Percentiles rank a stretch among this genome's conserved stretches.
phyloP scores from a whole-genome alignment of 2,888 invertebrate species.

The Sepioteuthis lessoniana region DNA sequence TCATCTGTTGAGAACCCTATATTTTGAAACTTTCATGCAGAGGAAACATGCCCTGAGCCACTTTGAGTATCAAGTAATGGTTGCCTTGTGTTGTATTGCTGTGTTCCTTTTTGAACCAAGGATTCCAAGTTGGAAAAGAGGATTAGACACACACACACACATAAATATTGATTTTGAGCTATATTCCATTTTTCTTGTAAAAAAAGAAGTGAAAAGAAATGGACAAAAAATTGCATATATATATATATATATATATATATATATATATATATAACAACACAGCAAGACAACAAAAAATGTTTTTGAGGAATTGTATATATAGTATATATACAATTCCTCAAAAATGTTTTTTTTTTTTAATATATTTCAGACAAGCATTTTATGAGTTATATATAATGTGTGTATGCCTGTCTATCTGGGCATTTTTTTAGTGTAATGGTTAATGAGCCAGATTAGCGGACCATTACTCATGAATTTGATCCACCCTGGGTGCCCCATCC shows the following conservation, averaged over 20 bases:
- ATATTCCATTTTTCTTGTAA: background rate
- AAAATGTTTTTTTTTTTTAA: no score
- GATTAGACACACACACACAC: background rate
- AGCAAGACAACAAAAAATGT: no score
- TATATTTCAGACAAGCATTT: no score
- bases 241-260: background rate
- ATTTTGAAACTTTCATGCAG: conserved; percentile 3
- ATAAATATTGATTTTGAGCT: background rate
- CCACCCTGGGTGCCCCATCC: no score
- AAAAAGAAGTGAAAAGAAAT: background rate
- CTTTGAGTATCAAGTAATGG: background rate
- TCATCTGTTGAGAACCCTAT: conserved; percentile 3
- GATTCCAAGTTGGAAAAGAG: background rate
- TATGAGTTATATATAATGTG: no score
- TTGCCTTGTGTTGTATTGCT: background rate
- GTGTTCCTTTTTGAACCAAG: background rate
- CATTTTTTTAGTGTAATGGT: no score
- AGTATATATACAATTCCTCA: no score
- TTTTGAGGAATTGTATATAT: no score
- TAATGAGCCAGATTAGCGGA: no score
- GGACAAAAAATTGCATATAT: background rate
- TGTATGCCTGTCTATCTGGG: no score
- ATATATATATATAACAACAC: no score
- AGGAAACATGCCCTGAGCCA: conserved; percentile 7
- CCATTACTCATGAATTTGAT: no score